Base-by-base conservation (phyloP, 2,888 invertebrate species). In the Actias luna region DNA sequence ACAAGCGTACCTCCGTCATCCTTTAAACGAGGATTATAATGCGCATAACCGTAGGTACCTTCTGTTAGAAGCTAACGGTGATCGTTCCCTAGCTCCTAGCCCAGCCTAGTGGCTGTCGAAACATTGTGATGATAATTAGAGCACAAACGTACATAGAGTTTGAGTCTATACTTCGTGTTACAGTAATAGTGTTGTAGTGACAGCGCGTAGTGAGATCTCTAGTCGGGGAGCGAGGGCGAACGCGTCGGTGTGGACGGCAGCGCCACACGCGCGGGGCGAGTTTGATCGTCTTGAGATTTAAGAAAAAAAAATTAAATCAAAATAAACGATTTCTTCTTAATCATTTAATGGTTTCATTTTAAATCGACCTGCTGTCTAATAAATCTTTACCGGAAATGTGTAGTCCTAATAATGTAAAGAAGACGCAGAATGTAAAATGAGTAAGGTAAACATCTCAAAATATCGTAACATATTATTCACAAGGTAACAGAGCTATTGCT, bases 251-350 rank as follows among this genome's bases (percentile, higher is more conserved):
- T 22, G 57, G 33, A 12, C n/a, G 58, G 42, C 58, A 12, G 27
- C 18, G n/a, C 39, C 36, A 22, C 22, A 25, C 10, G 25, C 29
- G 52, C 36, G 39, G 60, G 63, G 46, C 63, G 31, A 36, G 52
- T 59, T 61, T 50, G 29, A 59, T 59, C 50, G 50, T 63, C 62
- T 50, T 29, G 59, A 63, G 60, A 60, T 60, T 60, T 58, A 27
- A 59, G 46, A 63, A 60, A 39, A 39, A 39, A 39, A 10, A 1
- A 16, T 18, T 16, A 50, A 50, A 60, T 60, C 63, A 58, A 63
- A 50, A 64, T 64, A 64, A 64, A 64, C 42, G 58, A 62, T 59
- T 61, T 64, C 55, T 52, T 63, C 63, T 63, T 58, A 57, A 36
- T 60, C 3, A 42, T 58, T 2, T 50, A 18, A 55, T 33, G 16